Base-by-base conservation (phyloP, 2,888 invertebrate genomes). In the Nasonia oneida region DNA sequence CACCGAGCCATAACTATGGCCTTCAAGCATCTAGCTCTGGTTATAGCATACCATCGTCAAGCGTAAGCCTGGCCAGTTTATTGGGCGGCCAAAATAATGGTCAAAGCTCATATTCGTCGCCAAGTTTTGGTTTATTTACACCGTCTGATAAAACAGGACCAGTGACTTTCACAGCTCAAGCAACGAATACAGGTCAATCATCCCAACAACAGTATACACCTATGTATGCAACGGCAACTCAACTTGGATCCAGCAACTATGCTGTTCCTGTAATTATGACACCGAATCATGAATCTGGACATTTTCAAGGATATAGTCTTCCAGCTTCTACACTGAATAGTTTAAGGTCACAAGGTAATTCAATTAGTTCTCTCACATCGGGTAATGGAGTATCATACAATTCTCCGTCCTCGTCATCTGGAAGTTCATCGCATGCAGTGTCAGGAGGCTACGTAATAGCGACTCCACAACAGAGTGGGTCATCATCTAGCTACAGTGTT, bases 131-230 rank as follows among this genome's bases (percentile, higher is more conserved):
- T 3, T 76, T 91, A 3, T 89, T 92, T 75, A 37, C 86, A 0
- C 84, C 90, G 0, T 47, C 90, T 0, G 88, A 88, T 15, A 93
- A 92, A 79, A 92, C 89, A 0, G 93, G 93, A 10, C 93, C 93
- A 0, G 91, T 93, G 4, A 93, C 93, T 0, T 93, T 93, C 39
- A 33, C 81, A 6, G 0, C 84, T 18, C 85, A 83, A 71, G 33
- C 15, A 18, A 0, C 47, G 0, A 15, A 3, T 14, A 1, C 8
- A 15, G 64, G 50, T 15, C 83, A 78, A 18, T 15, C 79, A 18
- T 15, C 79, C 6, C 84, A 76, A 12, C 80, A 81, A 29, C 84
- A 83, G 14, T 86, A 87, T 39, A 83, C 80, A 70, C 86, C 87
- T 10, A 47, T 85, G 8, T 86, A 85, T 39, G 83, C 84, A 84